These are phyloP conservation scores for Tragopan temminckii DNA, from an alignment of 2,797 vertebrate genomes.

Conservation along the genomic window DNA sequence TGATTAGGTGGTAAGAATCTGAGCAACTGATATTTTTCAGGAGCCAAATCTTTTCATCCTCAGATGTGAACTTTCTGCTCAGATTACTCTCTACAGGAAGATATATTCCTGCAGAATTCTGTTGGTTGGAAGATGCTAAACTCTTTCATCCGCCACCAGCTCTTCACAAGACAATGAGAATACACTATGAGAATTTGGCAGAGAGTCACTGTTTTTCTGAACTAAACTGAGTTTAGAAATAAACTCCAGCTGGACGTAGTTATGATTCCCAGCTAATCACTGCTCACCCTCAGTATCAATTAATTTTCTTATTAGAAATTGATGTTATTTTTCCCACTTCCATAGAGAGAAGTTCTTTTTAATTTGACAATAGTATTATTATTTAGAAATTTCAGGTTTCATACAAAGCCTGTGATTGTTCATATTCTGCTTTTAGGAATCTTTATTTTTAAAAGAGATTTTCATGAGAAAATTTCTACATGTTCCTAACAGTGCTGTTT, in stretches of 20 bases:
- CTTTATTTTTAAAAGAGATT: neutral
- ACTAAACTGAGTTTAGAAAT: neutral
- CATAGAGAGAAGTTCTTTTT: neutral
- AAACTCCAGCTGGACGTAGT: neutral
- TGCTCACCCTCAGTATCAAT: neutral
- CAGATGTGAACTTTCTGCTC: neutral
- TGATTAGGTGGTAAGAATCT: neutral
- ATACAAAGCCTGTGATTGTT: neutral
- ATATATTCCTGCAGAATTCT: neutral
- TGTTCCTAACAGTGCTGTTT: neutral
- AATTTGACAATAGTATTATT: neutral
- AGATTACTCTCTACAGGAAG: neutral
- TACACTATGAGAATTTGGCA: fast-evolving
- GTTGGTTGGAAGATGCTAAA: neutral
- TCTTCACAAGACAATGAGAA: neutral
- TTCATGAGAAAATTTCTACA: neutral
- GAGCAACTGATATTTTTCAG: neutral
- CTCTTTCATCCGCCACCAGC: fast-evolving
- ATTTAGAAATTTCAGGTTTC: neutral
- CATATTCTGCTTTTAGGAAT: neutral
- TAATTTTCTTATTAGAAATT: neutral
- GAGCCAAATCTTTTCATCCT: neutral
- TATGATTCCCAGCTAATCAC: neutral
- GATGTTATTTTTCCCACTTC: neutral
- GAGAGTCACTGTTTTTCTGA: neutral